Base-by-base conservation (phyloP, 2,888 invertebrate species). In the Lomographa bimaculata region DNA sequence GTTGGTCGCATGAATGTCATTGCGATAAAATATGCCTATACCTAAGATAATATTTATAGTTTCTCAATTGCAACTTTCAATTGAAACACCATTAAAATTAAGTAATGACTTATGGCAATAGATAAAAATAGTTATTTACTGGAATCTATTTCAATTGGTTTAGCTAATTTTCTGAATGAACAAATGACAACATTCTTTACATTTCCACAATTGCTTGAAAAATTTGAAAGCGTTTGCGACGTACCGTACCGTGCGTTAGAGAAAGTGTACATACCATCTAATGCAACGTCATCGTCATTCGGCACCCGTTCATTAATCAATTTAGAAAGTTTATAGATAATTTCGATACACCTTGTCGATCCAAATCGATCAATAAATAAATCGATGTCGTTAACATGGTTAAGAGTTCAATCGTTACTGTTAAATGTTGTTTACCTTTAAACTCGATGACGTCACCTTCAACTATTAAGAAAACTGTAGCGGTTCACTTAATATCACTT, bases 241-340 rank as follows among this genome's bases (percentile, higher is more conserved):
- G 75, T 55, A n/a, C n/a, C n/a, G 45, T 50, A 53, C 57, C 57
- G 44, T 54, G 54, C 46, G 16, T 64, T 70, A 78, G 82, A 79
- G 82, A 82, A 82, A 82, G 82, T 79, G 66, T 62, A 64, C 59
- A 58, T 49, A 60, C 55, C 55, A 55, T 58, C 50, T 57, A 67
- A 44, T 71, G 65, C 67, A 60, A 59, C 63, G 67, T 68, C 75
- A 77, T 62, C 60, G 58, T 60, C 65, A 46, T 38, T 40, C 23
- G 38, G 30, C 32, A 63, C 60, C 64, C 64, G 70, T 68, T 71
- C 70, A 74, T 74, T 79, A 73, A 70, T 69, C 74, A 71, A 66
- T 61, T 59, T 77, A 80, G 81, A 82, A 82, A 82, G 80, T 79
- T 72, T 65, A 75, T 74, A 62, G 69, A 70, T 60, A 57, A 40